Percentiles rank a stretch among this genome's conserved stretches.
phyloP scores from a whole-genome alignment of 2,888 invertebrate species.

The Lordiphosa fenestrarum region DNA sequence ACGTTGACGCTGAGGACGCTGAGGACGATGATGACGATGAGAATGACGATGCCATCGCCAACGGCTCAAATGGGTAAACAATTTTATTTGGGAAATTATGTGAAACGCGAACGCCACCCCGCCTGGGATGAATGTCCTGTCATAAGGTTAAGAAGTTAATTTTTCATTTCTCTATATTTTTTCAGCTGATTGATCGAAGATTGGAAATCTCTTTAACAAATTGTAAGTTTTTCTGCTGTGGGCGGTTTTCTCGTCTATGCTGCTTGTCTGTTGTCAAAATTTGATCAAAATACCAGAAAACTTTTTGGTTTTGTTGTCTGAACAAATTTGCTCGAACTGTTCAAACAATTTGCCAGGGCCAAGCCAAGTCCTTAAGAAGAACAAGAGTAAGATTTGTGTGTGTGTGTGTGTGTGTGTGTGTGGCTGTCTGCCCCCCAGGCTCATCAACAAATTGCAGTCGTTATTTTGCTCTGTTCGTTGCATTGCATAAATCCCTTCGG shows the following conservation, averaged over 20 bases:
- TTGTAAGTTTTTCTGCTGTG: not conserved
- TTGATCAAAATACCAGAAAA: conserved; percentile 46
- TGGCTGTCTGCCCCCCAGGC: too few relatives aligned
- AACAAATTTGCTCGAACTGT: conserved; percentile 33
- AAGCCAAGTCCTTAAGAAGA: not conserved
- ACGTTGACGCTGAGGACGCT: conserved; percentile 22
- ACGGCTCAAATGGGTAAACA: conserved; percentile 51
- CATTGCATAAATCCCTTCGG: conserved; percentile 1
- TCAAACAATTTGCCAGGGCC: conserved; percentile 24
- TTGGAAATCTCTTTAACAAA: not conserved
- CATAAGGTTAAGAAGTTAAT: not conserved
- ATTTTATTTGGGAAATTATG: conserved; percentile 36
- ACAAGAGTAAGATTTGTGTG: not conserved
- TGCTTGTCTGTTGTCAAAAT: conserved; percentile 20
- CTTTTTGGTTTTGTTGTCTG: conserved; percentile 25
- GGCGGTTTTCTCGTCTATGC: not conserved
- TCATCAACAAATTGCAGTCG: conserved; percentile 8
- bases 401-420: too few relatives aligned
- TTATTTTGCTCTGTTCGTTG: conserved; percentile 3
- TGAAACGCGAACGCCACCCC: too few relatives aligned
- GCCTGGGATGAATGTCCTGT: not conserved
- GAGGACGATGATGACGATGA: conserved; percentile 18
- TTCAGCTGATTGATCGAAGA: too few relatives aligned
- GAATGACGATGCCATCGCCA: conserved; percentile 44
- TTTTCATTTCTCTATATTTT: too few relatives aligned